Evolutionary conservation across 2,797 vertebrate species (phyloP).

Genomic region (Hafferia zeledoni): DNA sequence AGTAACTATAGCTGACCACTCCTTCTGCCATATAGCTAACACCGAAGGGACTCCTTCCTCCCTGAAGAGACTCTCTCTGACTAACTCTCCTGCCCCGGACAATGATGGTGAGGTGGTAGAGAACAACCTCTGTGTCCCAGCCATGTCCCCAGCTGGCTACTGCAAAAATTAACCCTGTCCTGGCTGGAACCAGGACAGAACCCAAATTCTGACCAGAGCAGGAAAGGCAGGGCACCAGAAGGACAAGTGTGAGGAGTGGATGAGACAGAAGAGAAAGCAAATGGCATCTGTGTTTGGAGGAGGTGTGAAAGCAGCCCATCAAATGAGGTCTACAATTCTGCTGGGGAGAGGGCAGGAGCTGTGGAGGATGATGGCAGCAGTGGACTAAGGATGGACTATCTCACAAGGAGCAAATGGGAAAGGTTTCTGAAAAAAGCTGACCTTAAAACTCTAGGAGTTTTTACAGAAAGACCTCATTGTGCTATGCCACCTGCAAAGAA

Average conservation of each 20-base stretch:
- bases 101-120: neutral
- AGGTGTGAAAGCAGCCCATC: neutral
- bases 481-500: neutral
- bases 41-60: too few species aligned
- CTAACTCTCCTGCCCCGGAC: too few species aligned
- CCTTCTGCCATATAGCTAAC: neutral
- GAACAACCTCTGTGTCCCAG: neutral
- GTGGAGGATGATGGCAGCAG: neutral
- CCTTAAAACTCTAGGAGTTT: neutral
- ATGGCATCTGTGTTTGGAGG: neutral
- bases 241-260: neutral
- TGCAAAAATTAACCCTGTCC: neutral
- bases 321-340: neutral
- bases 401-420: neutral
- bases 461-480: neutral
- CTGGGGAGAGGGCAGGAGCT: neutral
- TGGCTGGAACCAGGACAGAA: neutral
- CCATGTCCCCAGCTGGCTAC: neutral
- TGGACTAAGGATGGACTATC: neutral
- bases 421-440: neutral
- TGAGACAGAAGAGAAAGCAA: neutral
- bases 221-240: neutral
- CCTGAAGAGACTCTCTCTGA: neutral
- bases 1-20: neutral
- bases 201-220: neutral